Percentiles rank a stretch among this genome's conserved stretches.
Conservation (phyloP, 2,797 vertebrate genomes). For the Phataginus tetradactyla region DNA sequence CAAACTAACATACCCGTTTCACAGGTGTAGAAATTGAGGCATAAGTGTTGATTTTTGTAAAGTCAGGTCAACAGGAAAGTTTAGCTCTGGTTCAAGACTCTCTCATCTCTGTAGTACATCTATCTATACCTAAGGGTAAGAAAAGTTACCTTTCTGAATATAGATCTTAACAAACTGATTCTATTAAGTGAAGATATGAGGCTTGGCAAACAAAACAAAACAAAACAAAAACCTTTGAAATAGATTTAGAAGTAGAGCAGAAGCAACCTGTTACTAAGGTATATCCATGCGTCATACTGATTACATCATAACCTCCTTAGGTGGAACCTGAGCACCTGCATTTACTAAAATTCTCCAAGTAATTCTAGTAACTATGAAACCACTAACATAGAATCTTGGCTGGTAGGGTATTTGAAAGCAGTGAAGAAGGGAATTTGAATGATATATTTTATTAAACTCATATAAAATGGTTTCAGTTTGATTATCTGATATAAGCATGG, state of each 20-base stretch:
- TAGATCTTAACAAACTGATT: neutral
- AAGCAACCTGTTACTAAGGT: neutral
- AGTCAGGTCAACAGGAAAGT: neutral
- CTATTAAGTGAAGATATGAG: neutral
- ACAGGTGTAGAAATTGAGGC: conserved; percentile 16
- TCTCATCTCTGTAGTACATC: neutral
- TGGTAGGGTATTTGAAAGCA: neutral
- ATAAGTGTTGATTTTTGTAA: neutral
- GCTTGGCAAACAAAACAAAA: neutral
- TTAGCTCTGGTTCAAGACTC: neutral
- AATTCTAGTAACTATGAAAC: neutral
- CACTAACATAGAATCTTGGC: neutral
- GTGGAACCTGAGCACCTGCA: neutral
- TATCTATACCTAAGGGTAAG: neutral
- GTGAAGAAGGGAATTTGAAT: neutral
- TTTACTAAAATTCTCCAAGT: neutral
- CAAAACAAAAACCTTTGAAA: neutral
- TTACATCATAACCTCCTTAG: neutral
- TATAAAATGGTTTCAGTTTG: conserved; percentile 11
- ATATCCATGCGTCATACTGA: neutral
- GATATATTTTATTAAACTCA: conserved; percentile 33
- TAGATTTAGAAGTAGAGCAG: neutral
- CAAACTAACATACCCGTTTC: conserved; percentile 9
- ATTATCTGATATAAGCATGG: conserved; percentile 36
- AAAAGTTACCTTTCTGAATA: neutral